Evolutionary conservation across 2,797 vertebrate species (phyloP).

Genomic region (Acomys russatus): DNA sequence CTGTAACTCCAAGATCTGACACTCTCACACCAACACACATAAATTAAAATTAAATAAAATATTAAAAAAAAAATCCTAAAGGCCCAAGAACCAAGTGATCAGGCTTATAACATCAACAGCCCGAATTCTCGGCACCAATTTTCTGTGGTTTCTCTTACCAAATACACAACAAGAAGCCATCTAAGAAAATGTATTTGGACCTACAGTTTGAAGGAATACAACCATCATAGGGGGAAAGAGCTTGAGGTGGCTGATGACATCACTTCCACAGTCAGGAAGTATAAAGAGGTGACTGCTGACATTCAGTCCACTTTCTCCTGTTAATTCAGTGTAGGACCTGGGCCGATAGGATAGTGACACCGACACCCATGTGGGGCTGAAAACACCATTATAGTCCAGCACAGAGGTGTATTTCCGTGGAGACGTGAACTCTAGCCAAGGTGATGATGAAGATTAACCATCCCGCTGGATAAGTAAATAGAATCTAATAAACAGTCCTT

Average conservation of each 20-base stretch:
- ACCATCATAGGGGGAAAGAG: background rate
- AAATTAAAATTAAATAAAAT: too few species aligned
- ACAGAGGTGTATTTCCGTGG: background rate
- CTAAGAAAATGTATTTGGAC: background rate
- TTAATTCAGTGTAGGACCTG: background rate
- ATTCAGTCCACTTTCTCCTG: background rate
- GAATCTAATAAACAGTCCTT: background rate
- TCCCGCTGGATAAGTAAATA: background rate
- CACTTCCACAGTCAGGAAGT: background rate
- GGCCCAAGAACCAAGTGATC: background rate
- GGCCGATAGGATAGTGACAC: too few species aligned
- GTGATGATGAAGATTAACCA: background rate
- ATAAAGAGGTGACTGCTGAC: too few species aligned
- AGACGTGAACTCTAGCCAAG: background rate
- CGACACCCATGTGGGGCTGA: background rate
- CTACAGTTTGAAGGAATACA: background rate
- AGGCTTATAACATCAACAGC: background rate
- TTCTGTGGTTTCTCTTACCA: background rate
- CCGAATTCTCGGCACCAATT: background rate
- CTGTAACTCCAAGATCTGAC: too few species aligned
- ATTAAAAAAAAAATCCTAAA: too few species aligned
- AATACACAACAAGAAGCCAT: background rate
- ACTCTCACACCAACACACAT: too few species aligned
- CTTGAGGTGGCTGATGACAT: background rate
- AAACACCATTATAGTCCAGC: background rate